Percentiles rank a stretch among this genome's conserved stretches.
Conservation (phyloP, 2,113 vertebrate species). For the Sigmodon hispidus region DNA sequence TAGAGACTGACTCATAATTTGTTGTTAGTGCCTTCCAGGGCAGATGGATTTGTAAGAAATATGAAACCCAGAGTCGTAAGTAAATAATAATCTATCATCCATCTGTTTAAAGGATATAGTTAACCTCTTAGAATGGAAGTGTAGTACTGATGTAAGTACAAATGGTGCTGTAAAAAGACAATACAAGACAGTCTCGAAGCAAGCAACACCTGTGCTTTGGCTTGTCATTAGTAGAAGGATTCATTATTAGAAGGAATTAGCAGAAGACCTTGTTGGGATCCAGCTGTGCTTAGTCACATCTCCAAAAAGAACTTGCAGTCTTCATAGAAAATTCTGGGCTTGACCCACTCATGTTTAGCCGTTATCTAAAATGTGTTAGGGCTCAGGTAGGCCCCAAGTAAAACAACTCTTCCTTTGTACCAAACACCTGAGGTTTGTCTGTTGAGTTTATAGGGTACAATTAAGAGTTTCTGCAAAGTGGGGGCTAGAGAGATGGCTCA, state of each 20-base stretch:
- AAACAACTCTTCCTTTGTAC: background rate
- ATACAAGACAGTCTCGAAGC: background rate
- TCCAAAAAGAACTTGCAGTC: background rate
- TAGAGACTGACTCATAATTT: constrained; percentile 35
- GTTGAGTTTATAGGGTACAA: background rate
- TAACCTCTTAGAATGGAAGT: background rate
- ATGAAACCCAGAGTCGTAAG: background rate
- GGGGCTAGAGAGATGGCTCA: no score
- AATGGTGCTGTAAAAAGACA: background rate
- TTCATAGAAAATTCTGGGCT: background rate
- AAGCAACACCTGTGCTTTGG: background rate
- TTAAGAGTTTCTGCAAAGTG: background rate
- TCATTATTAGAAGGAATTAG: constrained; percentile 26
- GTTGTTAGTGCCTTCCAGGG: constrained; percentile 33
- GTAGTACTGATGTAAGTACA: background rate
- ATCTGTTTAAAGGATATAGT: background rate
- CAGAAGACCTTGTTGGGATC: background rate
- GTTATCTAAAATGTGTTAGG: background rate
- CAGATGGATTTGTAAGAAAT: background rate
- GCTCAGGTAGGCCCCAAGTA: background rate
- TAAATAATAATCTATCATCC: background rate
- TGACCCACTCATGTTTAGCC: background rate
- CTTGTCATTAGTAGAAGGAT: background rate
- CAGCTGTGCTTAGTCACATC: background rate
- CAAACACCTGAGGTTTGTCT: background rate